Evolutionary conservation across 2,797 vertebrate genomes (phyloP), one percentile per base, ranked within the genome.

Genomic region (Melanotaenia parkinsoni): DNA sequence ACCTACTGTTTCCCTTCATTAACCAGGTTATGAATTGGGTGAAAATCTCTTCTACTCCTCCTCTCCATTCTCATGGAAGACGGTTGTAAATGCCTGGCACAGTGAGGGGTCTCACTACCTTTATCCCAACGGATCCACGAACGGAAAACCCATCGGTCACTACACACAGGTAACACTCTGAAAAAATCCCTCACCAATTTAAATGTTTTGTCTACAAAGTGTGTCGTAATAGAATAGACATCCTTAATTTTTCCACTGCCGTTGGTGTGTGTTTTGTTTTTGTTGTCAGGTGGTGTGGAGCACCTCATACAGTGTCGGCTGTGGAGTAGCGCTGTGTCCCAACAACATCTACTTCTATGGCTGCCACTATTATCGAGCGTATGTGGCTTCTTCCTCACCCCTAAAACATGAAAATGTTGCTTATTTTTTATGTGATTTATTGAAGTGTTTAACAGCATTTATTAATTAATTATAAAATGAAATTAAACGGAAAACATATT

Each of bases 311-410:
- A 82, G 54, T 58, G 74, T 95, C 0, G 94, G 94, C 59, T 95
- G 94, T 56, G 94, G 84, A 20, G 30, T 89, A 56, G 47, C 58
- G 0, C 0, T 59, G 12, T 95, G 94, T n/a, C 59, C 68, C 0
- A 28, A 50, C 33, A 7, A 43, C 43, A 54, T n/a, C 40, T 94
- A 90, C 63, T 84, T 91, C 76, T 94, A 93, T 0, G 85, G 37
- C 74, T 95, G 94, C 66, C 90, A 92, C 6, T 95, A 94, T 58
- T 95, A 72, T 11, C 60, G 93, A 84, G 93, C 93, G 94, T 95
- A 93, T 0, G 94, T 93, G 12, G 64, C 20, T 32, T 38, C 18
- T 3, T 18, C 12, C 18, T 47, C n/a, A 59, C 1, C 3, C 2
- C 2, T 13, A 28, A 50, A 43, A 30, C 11, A 16, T 37, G 35